A percentile compares a stretch with the other conserved stretches of the same genome.
phyloP scores from a whole-genome alignment of 2,888 invertebrate species.

The Drosophila phalerata region DNA sequence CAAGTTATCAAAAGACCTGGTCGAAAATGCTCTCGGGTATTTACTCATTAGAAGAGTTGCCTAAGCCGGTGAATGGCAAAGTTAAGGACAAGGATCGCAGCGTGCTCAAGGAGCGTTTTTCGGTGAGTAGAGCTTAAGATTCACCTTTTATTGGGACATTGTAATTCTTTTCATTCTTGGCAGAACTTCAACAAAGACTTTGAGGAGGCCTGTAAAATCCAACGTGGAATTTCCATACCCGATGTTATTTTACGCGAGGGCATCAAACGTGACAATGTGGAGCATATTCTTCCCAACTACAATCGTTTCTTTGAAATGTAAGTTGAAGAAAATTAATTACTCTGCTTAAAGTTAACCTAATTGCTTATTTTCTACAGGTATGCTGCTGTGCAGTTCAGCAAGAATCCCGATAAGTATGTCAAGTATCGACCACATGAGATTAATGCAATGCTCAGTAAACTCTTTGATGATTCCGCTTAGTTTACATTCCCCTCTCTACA shows the following conservation, averaged over 20 bases:
- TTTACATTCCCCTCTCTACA: conserved; percentile 32
- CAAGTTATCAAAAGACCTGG: conserved; percentile 89
- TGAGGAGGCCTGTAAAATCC: conserved; percentile 94
- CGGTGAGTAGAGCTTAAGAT: conserved; percentile 87
- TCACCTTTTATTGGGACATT: rapidly evolving
- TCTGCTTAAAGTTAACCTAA: neutral
- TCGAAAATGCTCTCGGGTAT: conserved; percentile 92
- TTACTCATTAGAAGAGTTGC: conserved; percentile 89
- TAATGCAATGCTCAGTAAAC: conserved; percentile 92
- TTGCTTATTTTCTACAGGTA: conserved; percentile 86
- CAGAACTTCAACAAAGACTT: conserved; percentile 98
- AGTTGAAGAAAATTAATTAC: conserved; percentile 59
- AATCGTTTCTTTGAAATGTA: conserved; percentile 91
- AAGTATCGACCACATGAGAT: conserved; percentile 95
- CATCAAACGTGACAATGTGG: conserved; percentile 95
- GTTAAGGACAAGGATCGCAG: conserved; percentile 94
- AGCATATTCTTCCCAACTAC: conserved; percentile 94
- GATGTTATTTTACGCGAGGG: conserved; percentile 95
- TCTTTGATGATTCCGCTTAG: conserved; percentile 92
- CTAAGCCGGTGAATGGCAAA: conserved; percentile 89
- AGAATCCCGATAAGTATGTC: conserved; percentile 97
- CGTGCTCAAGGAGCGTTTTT: conserved; percentile 94
- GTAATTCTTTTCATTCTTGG: neutral
- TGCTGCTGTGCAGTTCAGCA: conserved; percentile 92
- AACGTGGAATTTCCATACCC: conserved; percentile 96